Percentiles rank a stretch among this genome's conserved stretches.
Conservation (phyloP, 2,888 invertebrate genomes). For the Himalopsyche kuldschensis region DNA sequence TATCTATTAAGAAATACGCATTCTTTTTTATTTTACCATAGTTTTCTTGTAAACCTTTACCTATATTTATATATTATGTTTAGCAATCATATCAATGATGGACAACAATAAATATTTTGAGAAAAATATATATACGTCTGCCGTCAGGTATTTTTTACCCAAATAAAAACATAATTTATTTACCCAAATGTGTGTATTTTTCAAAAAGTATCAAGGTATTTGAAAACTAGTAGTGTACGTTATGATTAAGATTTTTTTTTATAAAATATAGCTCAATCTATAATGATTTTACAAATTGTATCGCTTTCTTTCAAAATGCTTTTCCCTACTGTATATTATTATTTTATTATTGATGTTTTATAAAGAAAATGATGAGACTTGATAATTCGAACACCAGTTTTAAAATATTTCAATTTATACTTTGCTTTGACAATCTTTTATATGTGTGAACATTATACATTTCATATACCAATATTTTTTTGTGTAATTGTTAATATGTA, state of each 20-base stretch:
- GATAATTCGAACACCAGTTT: neutral
- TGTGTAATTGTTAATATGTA: conserved; percentile 6
- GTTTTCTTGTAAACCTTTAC: neutral
- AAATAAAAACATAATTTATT: neutral
- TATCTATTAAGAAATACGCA: neutral
- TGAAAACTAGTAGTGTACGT: neutral
- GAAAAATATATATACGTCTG: neutral
- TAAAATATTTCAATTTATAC: neutral
- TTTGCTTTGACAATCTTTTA: neutral
- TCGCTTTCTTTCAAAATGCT: neutral
- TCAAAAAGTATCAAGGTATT: neutral
- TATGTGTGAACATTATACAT: neutral
- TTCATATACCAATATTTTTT: neutral
- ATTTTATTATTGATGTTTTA: neutral
- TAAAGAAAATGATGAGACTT: neutral
- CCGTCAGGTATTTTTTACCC: neutral
- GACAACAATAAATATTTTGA: neutral
- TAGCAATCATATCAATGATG: neutral
- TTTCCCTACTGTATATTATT: neutral
- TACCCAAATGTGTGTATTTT: neutral
- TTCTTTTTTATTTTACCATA: neutral
- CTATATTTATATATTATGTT: neutral
- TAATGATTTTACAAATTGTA: neutral
- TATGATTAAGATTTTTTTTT: neutral
- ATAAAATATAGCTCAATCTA: neutral